Evolutionary conservation across 2,797 vertebrate genomes (phyloP).

Genomic region (Sebastes hopkinsi): DNA sequence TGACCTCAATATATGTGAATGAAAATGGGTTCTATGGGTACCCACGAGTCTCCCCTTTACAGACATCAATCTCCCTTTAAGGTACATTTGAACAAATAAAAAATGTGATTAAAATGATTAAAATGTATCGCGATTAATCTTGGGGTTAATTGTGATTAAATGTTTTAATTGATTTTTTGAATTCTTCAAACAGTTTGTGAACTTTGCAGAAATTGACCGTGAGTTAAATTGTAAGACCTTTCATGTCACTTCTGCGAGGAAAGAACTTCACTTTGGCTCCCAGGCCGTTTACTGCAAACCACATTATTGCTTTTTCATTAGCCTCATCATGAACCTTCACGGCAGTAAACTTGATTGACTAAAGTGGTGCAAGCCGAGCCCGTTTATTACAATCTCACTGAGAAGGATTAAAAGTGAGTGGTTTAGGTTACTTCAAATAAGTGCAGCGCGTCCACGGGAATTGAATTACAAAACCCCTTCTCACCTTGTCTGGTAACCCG

Average conservation of each 20-base stretch:
- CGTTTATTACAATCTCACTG: slow-evolving; percentile 55
- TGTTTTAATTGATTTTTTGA: no score
- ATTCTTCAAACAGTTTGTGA: neutral
- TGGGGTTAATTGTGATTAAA: no score
- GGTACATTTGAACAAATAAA: no score
- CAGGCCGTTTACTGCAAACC: slow-evolving; percentile 30
- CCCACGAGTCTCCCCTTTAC: no score
- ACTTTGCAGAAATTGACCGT: neutral
- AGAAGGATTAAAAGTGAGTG: slow-evolving; percentile 51
- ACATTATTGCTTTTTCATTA: slow-evolving; percentile 42
- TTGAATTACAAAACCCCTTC: slow-evolving; percentile 70
- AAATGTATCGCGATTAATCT: no score
- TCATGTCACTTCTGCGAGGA: neutral
- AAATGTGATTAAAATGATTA: no score
- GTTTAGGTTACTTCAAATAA: slow-evolving; percentile 55
- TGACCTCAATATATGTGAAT: no score
- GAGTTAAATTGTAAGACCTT: neutral
- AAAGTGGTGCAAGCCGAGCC: slow-evolving; percentile 46
- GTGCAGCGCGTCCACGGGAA: slow-evolving; percentile 39
- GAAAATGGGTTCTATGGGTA: no score
- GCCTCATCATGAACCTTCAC: slow-evolving; percentile 42
- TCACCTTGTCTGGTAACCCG: slow-evolving; percentile 73
- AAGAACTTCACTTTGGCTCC: slow-evolving; percentile 3
- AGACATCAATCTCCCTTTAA: no score
- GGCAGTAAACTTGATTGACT: slow-evolving; percentile 52